Evolutionary conservation across 1,140 invertebrate genomes (phyloP), one percentile per base, ranked within the genome.

Genomic region (Scaptomyza graminum): DNA sequence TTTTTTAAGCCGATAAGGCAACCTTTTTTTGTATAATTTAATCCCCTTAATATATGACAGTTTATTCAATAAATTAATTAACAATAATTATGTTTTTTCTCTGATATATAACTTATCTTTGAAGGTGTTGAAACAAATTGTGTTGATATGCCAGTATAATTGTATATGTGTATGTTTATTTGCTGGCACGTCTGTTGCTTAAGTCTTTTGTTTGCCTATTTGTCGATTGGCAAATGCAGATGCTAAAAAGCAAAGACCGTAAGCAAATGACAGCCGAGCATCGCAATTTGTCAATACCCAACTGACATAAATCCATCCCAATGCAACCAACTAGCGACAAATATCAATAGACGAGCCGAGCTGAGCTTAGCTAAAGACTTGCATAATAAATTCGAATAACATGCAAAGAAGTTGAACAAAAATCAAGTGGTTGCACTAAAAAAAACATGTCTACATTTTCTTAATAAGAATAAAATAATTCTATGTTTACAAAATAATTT

Each of bases 301-400:
- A 68, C 65, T 79, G 78, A 81, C 81, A 85, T 85, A 87, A 87
- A 85, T 87, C 78, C 82, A 78, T 85, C 37, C 12, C 82, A 87
- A 68, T 43, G 61, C 66, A 46, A 12, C 11, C 51, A 63, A 34
- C 5, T 7, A 6, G 56, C 57, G 51, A 78, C 54, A 59, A 63
- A 34, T 78, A 72, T 85, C 81, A 81, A 85, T 78, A 77, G 49
- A 41, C 31, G 56, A 18, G 34, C 9, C 61, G 25, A 31, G 16
- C 9, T 15, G 13, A 52, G 47, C 12, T 28, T 5, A 34, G 12
- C 11, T 9, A 51, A 31, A 18, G 41, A 34, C 61, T 84, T 80
- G 69, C 81, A 83, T 82, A 82, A 82, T 78, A 82, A 83, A 82
- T 70, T 70, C 70, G 74, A 77, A 70, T 78, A 78, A 83, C 63